These are phyloP conservation scores for Diorhabda sublineata DNA, from an alignment of 1,140 invertebrate species.

Conservation along the genomic window DNA sequence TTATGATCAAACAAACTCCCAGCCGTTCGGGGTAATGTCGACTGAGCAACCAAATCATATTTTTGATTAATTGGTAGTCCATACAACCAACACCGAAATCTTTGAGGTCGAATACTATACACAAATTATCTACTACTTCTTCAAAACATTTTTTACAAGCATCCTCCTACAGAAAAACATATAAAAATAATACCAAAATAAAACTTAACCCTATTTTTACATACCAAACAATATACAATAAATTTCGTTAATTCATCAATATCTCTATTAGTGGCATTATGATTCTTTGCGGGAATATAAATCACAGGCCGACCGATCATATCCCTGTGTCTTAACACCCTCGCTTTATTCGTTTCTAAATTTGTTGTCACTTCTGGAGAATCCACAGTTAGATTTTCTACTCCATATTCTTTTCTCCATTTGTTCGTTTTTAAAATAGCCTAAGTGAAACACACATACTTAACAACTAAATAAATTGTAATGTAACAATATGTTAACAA, in stretches of 20 bases:
- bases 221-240: constrained; percentile 69
- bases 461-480: not conserved
- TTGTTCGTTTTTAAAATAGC: constrained; percentile 73
- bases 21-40: constrained; percentile 73
- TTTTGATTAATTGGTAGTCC: constrained; percentile 74
- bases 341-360: constrained; percentile 57
- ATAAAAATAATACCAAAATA: not conserved
- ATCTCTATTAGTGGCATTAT: constrained; percentile 58
- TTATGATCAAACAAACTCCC: constrained; percentile 67
- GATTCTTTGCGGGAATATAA: constrained; percentile 72
- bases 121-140: constrained; percentile 72
- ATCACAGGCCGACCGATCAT: constrained; percentile 66
- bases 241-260: constrained; percentile 72
- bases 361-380: constrained; percentile 59
- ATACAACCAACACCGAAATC: constrained; percentile 68
- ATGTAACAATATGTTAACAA: not conserved
- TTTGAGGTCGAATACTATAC: constrained; percentile 71
- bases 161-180: constrained; percentile 56
- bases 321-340: constrained; percentile 64
- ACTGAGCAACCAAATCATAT: constrained; percentile 69
- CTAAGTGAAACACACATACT: constrained; percentile 42
- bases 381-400: constrained; percentile 53
- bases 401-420: constrained; percentile 69
- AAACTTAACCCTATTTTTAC: constrained; percentile 20
- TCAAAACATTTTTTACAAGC: constrained; percentile 73